Percentiles rank a stretch among this genome's conserved stretches.
Evolutionary conservation across 1,140 invertebrate species (phyloP).

Genomic region (Drosophila triauraria): DNA sequence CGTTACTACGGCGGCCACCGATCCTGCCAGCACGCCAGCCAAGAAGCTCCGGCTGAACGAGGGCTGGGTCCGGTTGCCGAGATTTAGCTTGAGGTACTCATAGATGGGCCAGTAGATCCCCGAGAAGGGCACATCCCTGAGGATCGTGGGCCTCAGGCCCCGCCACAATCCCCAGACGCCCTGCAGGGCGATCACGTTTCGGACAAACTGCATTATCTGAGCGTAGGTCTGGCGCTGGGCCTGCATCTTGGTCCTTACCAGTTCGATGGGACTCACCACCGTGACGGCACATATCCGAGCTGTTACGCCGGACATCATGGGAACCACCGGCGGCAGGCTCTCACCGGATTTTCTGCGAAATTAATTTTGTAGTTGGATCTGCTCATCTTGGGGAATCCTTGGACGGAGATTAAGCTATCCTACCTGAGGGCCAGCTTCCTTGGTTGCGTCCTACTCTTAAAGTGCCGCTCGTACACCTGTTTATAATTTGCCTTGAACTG

Average conservation of each 20-base stretch:
- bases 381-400: background rate
- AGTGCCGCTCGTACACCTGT: slow-evolving; percentile 85
- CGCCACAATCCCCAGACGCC: slow-evolving; percentile 94
- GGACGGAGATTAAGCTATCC: background rate
- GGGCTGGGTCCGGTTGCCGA: slow-evolving; percentile 87
- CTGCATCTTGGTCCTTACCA: slow-evolving; percentile 99
- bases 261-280: slow-evolving; percentile 96
- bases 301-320: slow-evolving; percentile 91
- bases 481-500: slow-evolving; percentile 90
- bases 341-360: background rate
- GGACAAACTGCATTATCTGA: slow-evolving; percentile 87
- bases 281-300: slow-evolving; percentile 94
- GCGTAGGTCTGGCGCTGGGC: slow-evolving; percentile 94
- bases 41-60: slow-evolving; percentile 93
- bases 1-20: slow-evolving; percentile 95
- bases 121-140: slow-evolving; percentile 98
- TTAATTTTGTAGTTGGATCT: background rate
- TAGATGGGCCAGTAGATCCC: slow-evolving; percentile 98
- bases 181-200: slow-evolving; percentile 89
- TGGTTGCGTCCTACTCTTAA: background rate
- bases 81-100: slow-evolving; percentile 92
- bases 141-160: slow-evolving; percentile 95
- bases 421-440: background rate
- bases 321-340: slow-evolving; percentile 89
- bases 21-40: slow-evolving; percentile 94